phyloP scores from a whole-genome alignment of 2,888 invertebrate species.

The Gerris lacustris region DNA sequence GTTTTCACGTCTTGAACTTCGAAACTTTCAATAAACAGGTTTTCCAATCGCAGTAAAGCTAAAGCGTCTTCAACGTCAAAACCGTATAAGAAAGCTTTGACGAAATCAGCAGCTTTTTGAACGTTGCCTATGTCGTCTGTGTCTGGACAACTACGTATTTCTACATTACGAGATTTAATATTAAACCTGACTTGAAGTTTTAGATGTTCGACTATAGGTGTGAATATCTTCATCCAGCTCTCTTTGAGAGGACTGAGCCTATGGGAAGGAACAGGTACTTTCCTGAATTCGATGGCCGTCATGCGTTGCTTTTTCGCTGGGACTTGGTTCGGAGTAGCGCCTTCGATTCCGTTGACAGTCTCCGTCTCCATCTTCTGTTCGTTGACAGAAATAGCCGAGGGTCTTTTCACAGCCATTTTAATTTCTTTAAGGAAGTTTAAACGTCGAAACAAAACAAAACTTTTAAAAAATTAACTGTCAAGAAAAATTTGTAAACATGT shows the following conservation, averaged over 20 bases:
- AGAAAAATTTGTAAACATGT: not conserved
- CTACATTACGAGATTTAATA: constrained; percentile 77
- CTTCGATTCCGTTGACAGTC: constrained; percentile 54
- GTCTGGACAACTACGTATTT: constrained; percentile 57
- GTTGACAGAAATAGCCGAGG: constrained; percentile 37
- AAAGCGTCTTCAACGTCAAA: constrained; percentile 96
- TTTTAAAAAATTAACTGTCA: not conserved
- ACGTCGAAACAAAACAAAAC: not conserved
- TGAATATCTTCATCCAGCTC: constrained; percentile 93
- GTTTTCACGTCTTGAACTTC: constrained; percentile 94
- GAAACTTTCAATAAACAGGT: constrained; percentile 92
- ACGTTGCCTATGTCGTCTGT: constrained; percentile 78
- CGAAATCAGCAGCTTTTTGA: constrained; percentile 97
- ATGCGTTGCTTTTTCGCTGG: constrained; percentile 39
- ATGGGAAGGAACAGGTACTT: constrained; percentile 83
- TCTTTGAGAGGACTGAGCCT: constrained; percentile 89
- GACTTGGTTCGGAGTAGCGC: constrained; percentile 39
- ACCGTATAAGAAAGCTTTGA: constrained; percentile 87
- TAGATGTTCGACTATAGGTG: constrained; percentile 89
- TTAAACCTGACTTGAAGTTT: constrained; percentile 90
- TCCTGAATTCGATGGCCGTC: constrained; percentile 45
- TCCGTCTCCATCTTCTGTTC: constrained; percentile 51
- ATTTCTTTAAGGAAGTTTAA: not conserved
- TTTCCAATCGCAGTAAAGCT: constrained; percentile 85
- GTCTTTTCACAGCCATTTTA: constrained; percentile 41